These are phyloP conservation scores for Diaphora mendica DNA, from an alignment of 2,888 invertebrate genomes.

Conservation along the genomic window DNA sequence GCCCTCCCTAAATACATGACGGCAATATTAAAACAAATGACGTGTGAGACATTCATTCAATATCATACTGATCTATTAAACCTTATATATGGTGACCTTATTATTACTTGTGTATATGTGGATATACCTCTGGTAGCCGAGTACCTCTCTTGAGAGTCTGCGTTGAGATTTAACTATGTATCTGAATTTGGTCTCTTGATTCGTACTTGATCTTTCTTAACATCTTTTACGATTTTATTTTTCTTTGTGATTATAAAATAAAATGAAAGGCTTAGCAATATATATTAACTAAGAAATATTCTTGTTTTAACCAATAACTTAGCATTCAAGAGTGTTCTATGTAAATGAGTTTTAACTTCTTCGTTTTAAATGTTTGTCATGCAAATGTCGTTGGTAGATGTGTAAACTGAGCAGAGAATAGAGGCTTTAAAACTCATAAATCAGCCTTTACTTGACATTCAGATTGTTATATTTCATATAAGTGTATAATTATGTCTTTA, in stretches of 20 bases:
- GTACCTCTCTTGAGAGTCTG: not conserved
- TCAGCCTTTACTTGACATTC: constrained; percentile 52
- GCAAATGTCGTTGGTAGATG: constrained; percentile 60
- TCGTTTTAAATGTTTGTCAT: constrained; percentile 62
- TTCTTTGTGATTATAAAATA: not conserved
- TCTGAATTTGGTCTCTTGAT: not conserved
- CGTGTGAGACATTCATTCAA: not conserved
- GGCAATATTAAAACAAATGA: not conserved
- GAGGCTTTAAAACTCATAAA: constrained; percentile 51
- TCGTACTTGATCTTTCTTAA: not conserved
- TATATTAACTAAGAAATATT: not conserved
- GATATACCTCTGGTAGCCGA: not conserved
- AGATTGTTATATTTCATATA: constrained; percentile 47
- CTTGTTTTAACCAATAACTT: not conserved
- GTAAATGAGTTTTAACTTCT: constrained; percentile 28
- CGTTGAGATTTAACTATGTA: not conserved
- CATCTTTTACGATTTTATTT: not conserved
- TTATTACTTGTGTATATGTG: not conserved
- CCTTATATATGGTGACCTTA: not conserved
- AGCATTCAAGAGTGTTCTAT: constrained; percentile 1
- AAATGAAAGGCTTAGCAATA: not conserved
- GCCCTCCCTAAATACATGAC: not conserved
- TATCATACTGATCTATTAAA: not conserved
- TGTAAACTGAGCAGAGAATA: constrained; percentile 55
- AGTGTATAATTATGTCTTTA: constrained; percentile 15